Evolutionary conservation across 2,113 vertebrate genomes (phyloP), one percentile per base, ranked within the genome.

Genomic region (Cricetomys ansorgei): DNA sequence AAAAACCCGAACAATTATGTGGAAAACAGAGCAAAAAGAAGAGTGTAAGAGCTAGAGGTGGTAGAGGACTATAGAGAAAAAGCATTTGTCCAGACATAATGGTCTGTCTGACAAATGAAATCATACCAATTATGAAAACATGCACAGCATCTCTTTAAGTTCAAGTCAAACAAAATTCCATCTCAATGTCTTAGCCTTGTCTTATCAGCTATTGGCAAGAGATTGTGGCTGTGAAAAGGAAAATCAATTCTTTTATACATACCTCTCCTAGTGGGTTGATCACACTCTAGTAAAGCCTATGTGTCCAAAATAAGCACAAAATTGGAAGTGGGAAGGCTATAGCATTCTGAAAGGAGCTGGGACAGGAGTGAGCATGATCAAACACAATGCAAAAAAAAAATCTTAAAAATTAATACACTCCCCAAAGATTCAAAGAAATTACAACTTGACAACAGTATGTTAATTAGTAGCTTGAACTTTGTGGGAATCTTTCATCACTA

Each of bases 401-500:
- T 27, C 5, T 27, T 15, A 45, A 45, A 75, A 43, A 12, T 0
- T 2, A 77, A 77, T 45, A n/a, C n/a, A n/a, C n/a, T n/a, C n/a
- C n/a, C n/a, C n/a, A n/a, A n/a, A n/a, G 57, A 79, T 62, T 70
- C 48, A 27, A 16, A 93, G 50, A 91, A 94, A 94, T 48, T 64
- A 16, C 37, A 50, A 85, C 96, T 67, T 94, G 65, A 62, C 70
- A 92, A 79, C 25, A 81, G 37, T 43, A 92, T n/a, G 88, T 92
- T 73, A 29, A 27, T 86, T 37, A 72, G 15, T 21, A 37, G 2
- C 43, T 75, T 7, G 11, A 25, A 7, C 0, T 59, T 19, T 21
- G 10, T 84, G 48, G 4, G 76, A 89, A 94, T 73, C 37, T 88
- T 40, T 31, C 77, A 1, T 70, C 40, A 83, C 48, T 29, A 16